Percentiles rank a stretch among this genome's conserved stretches.
Conservation (phyloP, 1,140 invertebrate genomes). For the Drosophila nasuta region DNA sequence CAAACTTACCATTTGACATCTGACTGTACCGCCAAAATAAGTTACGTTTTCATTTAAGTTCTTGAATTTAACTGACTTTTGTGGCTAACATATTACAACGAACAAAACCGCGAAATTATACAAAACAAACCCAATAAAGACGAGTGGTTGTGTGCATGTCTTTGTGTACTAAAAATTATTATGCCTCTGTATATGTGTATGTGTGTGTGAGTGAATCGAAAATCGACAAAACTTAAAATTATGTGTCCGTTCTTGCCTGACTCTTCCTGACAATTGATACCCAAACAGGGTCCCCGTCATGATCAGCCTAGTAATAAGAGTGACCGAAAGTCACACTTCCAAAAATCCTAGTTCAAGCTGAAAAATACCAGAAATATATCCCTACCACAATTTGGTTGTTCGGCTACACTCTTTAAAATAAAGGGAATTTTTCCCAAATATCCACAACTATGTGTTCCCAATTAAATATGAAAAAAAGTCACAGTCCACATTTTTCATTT, state of each 20-base stretch:
- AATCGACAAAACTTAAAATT: constrained; percentile 17
- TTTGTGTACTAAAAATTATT: constrained; percentile 10
- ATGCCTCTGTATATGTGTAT: neutral
- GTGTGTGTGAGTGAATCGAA: neutral
- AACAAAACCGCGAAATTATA: neutral
- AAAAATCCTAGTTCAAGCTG: neutral
- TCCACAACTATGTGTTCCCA: too few species aligned
- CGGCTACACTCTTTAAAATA: neutral
- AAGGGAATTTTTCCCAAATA: too few species aligned
- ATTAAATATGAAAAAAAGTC: too few species aligned
- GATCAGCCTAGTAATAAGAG: constrained; percentile 9
- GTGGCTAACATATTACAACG: neutral
- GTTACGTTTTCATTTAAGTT: neutral
- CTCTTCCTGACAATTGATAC: constrained; percentile 36
- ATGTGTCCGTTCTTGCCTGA: constrained; percentile 41
- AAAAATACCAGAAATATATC: too few species aligned
- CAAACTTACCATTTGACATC: constrained; percentile 36
- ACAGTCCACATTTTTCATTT: too few species aligned
- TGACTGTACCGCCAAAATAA: constrained; percentile 46
- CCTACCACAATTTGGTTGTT: neutral
- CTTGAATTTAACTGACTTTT: neutral
- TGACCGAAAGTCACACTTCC: neutral
- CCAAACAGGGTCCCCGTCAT: constrained; percentile 1
- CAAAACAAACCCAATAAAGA: constrained; percentile 1
- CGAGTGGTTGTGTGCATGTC: neutral